Conservation (phyloP, 2,888 invertebrate genomes). For the Eupithecia insigniata region DNA sequence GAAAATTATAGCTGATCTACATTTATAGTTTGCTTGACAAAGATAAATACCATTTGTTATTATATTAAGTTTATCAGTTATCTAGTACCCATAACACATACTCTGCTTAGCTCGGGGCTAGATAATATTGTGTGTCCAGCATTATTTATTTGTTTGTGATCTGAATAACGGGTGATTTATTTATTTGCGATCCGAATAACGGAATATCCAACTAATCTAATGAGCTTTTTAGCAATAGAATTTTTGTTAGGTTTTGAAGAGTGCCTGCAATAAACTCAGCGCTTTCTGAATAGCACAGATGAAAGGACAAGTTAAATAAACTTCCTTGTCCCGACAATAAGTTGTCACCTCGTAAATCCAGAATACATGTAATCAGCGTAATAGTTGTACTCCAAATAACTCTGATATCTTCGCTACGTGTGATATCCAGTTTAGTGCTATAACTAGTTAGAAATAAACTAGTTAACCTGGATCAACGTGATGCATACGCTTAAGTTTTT, state of each 20-base stretch:
- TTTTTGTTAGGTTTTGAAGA: not conserved
- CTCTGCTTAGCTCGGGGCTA: too few species aligned
- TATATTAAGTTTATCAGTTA: too few species aligned
- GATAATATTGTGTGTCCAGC: too few species aligned
- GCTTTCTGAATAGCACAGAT: not conserved
- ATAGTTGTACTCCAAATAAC: constrained; percentile 32
- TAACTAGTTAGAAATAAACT: not conserved
- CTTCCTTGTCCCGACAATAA: not conserved
- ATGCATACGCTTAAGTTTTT: not conserved
- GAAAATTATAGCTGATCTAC: not conserved
- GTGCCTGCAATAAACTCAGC: not conserved
- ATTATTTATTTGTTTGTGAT: not conserved
- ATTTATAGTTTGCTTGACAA: not conserved
- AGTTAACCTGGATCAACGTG: not conserved
- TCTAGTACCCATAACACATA: too few species aligned
- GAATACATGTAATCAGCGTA: constrained; percentile 25
- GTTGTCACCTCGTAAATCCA: not conserved
- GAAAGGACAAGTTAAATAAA: not conserved
- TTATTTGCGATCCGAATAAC: not conserved
- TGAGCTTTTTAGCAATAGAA: not conserved
- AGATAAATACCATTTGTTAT: too few species aligned
- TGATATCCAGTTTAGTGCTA: constrained; percentile 25
- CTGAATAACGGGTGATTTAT: not conserved
- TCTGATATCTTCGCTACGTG: constrained; percentile 21
- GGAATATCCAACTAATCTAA: not conserved